Base-by-base conservation (phyloP, 2,113 vertebrate genomes). In the Notiomystis cincta region DNA sequence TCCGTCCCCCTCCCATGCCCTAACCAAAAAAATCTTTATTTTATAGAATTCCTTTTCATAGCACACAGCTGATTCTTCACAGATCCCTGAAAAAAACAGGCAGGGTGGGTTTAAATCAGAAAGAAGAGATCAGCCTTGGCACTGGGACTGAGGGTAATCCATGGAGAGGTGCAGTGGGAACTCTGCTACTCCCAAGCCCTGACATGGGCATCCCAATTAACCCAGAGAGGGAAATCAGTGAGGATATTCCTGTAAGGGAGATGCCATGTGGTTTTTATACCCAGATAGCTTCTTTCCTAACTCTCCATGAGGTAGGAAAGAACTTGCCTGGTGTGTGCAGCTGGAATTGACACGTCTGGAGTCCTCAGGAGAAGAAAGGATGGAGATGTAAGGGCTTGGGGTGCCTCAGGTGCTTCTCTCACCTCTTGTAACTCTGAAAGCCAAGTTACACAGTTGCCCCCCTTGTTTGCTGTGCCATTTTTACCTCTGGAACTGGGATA, bases 1-100 rank as follows among this genome's bases (percentile, higher is more conserved):
- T 94, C 27, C 1, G 0, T 15, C 17, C 10, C 8, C 21, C 21
- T 9, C 9, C 3, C 4, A 44, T 7, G 9, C 11, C 14, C 16
- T 15, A 37, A 18, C 15, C 28, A 30, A 54, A 76, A 21, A 13
- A 15, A n/a, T 38, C 33, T 60, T 70, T 65, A 14, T 82, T 95
- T 65, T 54, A 42, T 16, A 84, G 60, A 37, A 44, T 82, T 75
- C 58, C 20, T 67, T 81, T 62, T 42, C 5, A 2, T 50, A 40
- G 28, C 40, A 56, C 28, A 12, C 42, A 51, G 1, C 8, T n/a
- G 50, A 5, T 50, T 83, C 60, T 76, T 75, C 0, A 1, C 1
- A 47, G 66, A 40, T 64, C n/a, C 17, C 47, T 75, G 31, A 38
- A n/a, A 69, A 76, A 60, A 56, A 13, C 51, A 64, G 47, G 15